Base-by-base conservation (phyloP, 2,888 invertebrate genomes). In the Euplexia lucipara region DNA sequence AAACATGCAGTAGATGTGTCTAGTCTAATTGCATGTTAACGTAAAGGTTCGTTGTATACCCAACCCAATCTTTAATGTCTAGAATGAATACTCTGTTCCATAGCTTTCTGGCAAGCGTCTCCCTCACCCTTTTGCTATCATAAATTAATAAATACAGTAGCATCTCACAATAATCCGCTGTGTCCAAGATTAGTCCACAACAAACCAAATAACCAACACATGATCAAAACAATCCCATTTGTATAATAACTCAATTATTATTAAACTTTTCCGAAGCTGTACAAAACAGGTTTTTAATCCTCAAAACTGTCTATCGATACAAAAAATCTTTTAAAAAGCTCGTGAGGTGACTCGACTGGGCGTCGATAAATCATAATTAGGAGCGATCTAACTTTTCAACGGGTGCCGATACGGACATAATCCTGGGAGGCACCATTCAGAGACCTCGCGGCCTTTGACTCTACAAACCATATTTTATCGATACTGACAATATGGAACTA, bases 321-420 rank as follows among this genome's bases (percentile, higher is more conserved):
- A 63, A 69, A 53, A 56, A 32, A 34, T 6, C 26, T 64, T 37
- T 75, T 26, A 3, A 52, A 74, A 56, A 61, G 52, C 49, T 53
- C 54, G n/a, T 41, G 59, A 64, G 75, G 52, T 53, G 65, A 72
- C 63, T 62, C 60, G 65, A 32, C 64, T 37, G 56, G 57, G 22
- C 41, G 16, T 54, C 59, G 52, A 92, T 94, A 94, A 94, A 94
- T 94, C 92, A 94, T 94, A 93, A 94, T 94, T 94, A 94, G 88
- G 85, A 53, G 70, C 82, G 86, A 86, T 80, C 83, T 83, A 85
- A 90, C 90, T 87, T 91, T 90, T 93, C 92, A 91, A 84, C 93
- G 91, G 92, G 87, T 93, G 93, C 92, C 92, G 91, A 93, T 90
- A 85, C 85, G 79, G 82, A 83, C 84, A 70, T 91, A 91, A 92